Evolutionary conservation across 2,888 invertebrate genomes (phyloP).

Genomic region (Cerceris rybyensis): DNA sequence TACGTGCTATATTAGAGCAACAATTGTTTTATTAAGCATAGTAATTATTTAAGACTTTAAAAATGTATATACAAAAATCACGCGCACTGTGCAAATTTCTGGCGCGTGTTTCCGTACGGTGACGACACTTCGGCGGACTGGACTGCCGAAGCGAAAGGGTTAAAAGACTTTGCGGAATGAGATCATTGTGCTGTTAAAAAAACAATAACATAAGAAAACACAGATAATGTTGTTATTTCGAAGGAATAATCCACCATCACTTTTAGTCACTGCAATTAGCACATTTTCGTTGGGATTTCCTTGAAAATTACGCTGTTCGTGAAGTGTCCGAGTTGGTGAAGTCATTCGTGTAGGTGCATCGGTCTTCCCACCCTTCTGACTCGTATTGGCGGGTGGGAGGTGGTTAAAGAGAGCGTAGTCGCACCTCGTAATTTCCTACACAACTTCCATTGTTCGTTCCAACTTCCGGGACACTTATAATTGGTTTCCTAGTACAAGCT

Average conservation of each 20-base stretch:
- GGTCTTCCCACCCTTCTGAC: slow-evolving; percentile 32
- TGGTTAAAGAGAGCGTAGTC: slow-evolving; percentile 37
- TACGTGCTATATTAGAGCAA: too few relatives aligned
- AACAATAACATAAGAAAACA: too few relatives aligned
- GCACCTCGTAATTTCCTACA: slow-evolving; percentile 63
- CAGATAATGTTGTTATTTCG: too few relatives aligned
- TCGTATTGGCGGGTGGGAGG: slow-evolving; percentile 26
- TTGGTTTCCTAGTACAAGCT: slow-evolving; percentile 70
- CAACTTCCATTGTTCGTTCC: slow-evolving; percentile 66
- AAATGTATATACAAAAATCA: too few relatives aligned
- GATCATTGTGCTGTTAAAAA: too few relatives aligned
- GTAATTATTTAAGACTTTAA: too few relatives aligned
- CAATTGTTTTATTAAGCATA: too few relatives aligned
- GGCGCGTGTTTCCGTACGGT: too few relatives aligned
- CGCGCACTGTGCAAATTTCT: too few relatives aligned
- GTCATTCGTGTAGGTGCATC: slow-evolving; percentile 30
- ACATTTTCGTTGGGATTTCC: slow-evolving; percentile 22
- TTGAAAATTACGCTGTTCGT: slow-evolving; percentile 55
- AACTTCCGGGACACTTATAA: slow-evolving; percentile 77
- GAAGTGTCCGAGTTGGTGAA: slow-evolving; percentile 53
- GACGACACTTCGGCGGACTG: too few relatives aligned
- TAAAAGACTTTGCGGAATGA: too few relatives aligned
- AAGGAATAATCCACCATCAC: neutral
- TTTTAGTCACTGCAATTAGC: slow-evolving; percentile 1
- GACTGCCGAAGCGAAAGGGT: too few relatives aligned